A percentile compares a stretch with the other conserved stretches of the same genome.
Evolutionary conservation across 2,888 invertebrate genomes (phyloP).

Genomic region (Eristalis tenax): DNA sequence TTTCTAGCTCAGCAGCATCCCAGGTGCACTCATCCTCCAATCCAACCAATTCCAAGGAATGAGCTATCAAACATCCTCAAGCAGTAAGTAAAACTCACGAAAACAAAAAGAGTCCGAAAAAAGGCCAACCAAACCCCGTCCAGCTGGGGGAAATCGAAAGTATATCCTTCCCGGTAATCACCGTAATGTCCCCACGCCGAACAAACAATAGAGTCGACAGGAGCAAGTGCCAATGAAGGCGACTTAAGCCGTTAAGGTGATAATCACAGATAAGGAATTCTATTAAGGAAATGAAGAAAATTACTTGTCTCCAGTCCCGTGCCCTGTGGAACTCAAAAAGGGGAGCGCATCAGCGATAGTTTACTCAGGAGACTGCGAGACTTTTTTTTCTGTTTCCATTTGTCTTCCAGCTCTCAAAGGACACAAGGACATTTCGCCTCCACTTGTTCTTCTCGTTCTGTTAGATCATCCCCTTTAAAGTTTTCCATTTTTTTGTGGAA

Average conservation of each 20-base stretch:
- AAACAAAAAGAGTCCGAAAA: constrained; percentile 10
- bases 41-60: neutral
- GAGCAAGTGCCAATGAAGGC: constrained; percentile 69
- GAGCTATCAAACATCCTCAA: neutral
- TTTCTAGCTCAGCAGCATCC: too few species aligned
- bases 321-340: neutral
- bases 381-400: neutral
- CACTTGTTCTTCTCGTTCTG: neutral
- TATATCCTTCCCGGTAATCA: constrained; percentile 67
- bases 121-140: neutral
- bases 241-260: constrained; percentile 71
- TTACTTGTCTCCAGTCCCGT: constrained; percentile 73
- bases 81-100: constrained; percentile 45
- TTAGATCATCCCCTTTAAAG: constrained; percentile 7
- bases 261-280: constrained; percentile 77
- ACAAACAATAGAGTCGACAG: constrained; percentile 66
- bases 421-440: neutral
- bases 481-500: neutral
- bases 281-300: constrained; percentile 81
- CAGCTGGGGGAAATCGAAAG: constrained; percentile 22
- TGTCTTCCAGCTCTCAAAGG: neutral
- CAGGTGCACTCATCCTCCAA: neutral
- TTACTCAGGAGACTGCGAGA: constrained; percentile 3
- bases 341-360: neutral
- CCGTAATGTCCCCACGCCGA: constrained; percentile 57